A percentile compares a stretch with the other conserved stretches of the same genome.
Conservation (phyloP, 2,797 vertebrate genomes). For the Epinephelus coioides region DNA sequence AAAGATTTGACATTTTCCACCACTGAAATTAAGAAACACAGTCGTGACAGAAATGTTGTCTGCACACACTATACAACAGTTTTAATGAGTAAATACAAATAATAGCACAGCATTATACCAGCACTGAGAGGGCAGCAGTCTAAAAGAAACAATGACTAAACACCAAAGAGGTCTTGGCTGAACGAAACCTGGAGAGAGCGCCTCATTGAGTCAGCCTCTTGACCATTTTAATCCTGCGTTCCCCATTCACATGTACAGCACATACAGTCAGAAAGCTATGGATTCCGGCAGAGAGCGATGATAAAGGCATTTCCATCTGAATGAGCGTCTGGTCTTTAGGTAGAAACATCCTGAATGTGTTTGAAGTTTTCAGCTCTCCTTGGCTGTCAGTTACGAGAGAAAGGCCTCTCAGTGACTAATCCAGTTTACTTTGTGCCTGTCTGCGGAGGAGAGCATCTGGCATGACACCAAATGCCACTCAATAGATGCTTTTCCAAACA, state of each 20-base stretch:
- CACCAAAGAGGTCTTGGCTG: slow-evolving; percentile 24
- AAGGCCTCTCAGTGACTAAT: slow-evolving; percentile 76
- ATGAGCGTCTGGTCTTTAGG: slow-evolving; percentile 65
- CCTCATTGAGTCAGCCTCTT: slow-evolving; percentile 33
- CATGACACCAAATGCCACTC: slow-evolving; percentile 82
- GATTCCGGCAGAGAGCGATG: slow-evolving; percentile 41
- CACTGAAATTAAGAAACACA: not conserved
- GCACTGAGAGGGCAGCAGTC: not conserved
- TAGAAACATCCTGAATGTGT: slow-evolving; percentile 63
- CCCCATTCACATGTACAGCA: slow-evolving; percentile 63
- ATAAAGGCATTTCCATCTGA: slow-evolving; percentile 78
- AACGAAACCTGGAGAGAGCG: slow-evolving; percentile 47
- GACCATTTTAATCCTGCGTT: slow-evolving; percentile 51
- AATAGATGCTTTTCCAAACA: slow-evolving; percentile 76
- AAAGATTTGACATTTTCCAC: not conserved
- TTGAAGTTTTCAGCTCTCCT: slow-evolving; percentile 72
- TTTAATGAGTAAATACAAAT: slow-evolving; percentile 25
- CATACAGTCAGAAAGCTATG: slow-evolving; percentile 74
- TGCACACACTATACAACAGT: not conserved
- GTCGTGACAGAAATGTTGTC: not conserved
- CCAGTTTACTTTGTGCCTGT: slow-evolving; percentile 81
- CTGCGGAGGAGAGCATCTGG: slow-evolving; percentile 79
- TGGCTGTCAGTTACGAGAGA: slow-evolving; percentile 65
- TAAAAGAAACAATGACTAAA: slow-evolving; percentile 28
- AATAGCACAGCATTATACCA: not conserved